Base-by-base conservation (phyloP, 2,797 vertebrate genomes). In the Pithecia hirsuta region DNA sequence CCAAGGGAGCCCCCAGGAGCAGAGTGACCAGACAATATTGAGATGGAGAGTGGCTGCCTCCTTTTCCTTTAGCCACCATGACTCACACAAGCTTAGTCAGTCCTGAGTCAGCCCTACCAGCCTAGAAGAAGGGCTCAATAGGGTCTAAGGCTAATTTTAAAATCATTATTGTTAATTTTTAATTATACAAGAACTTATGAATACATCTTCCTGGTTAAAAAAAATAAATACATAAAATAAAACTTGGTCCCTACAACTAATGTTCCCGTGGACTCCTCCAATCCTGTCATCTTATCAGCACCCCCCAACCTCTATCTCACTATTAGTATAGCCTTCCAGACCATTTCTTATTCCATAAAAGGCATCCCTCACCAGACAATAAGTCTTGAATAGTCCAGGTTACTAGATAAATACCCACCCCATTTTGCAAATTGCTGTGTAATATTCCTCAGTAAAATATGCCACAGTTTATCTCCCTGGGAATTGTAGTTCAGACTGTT, bases 91-190 rank as follows among this genome's bases (percentile, higher is more conserved):
- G 36, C 44, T 75, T 52, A 52, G 5, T 75, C 36, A 6, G 6
- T 75, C 80, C 41, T n/a, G 52, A 79, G 20, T 41, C 74, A 75
- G 41, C 17, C 48, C 50, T 33, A 13, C 48, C 33, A 6, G n/a
- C 41, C 74, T 13, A 46, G 39, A 84, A 55, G 17, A 93, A 84
- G 39, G 15, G 14, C 33, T 88, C 75, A 15, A 10, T 12, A 36
- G 55, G 61, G 26, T n/a, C 59, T 19, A 72, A 52, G 36, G 46
- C 36, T 61, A 78, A 39, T 30, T 50, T 82, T 52, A 57, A 12
- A 75, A 82, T 50, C 20, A 39, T 39, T 76, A 57, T 75, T 57
- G 88, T 96, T 91, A 87, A 80, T 88, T 81, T 96, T 89, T 36
- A 80, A 92, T 93, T 84, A 64, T 22, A 95, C 5, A 57, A 87